These are phyloP conservation scores for Coptodon rendalli DNA, from an alignment of 2,113 vertebrate genomes.

Conservation along the genomic window DNA sequence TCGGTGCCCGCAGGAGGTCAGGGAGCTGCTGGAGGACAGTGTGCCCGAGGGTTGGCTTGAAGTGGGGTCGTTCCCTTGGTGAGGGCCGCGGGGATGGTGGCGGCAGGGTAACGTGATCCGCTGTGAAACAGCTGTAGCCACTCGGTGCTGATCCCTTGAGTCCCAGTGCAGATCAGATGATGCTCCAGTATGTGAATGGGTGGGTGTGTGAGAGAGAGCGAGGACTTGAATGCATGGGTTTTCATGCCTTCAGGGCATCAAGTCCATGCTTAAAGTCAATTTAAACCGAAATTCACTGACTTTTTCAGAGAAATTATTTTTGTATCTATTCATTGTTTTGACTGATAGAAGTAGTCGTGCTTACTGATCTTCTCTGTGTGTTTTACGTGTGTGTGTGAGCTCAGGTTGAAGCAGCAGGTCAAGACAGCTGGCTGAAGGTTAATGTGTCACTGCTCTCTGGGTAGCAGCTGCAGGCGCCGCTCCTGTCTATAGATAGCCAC, in stretches of 20 bases:
- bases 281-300: not conserved
- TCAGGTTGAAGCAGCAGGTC: constrained; percentile 29
- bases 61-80: constrained; percentile 54
- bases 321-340: not conserved
- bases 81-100: constrained; percentile 50
- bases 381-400: not conserved
- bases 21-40: not conserved
- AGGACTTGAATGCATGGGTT: not conserved
- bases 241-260: not conserved
- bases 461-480: constrained; percentile 62
- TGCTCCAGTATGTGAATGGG: constrained; percentile 28
- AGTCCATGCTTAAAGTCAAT: not conserved
- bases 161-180: constrained; percentile 48
- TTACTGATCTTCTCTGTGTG: not conserved
- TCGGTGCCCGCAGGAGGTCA: not conserved
- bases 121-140: constrained; percentile 62
- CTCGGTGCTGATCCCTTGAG: constrained; percentile 29
- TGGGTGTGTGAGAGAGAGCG: not conserved
- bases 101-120: constrained; percentile 52
- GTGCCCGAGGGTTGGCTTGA: constrained; percentile 25
- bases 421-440: constrained; percentile 70
- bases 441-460: constrained; percentile 58
- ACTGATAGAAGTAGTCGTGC: not conserved
- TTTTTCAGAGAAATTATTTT: not conserved
- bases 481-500: constrained; percentile 64